Conservation (phyloP, 2,888 invertebrate genomes). For the Tetragonisca angustula region DNA sequence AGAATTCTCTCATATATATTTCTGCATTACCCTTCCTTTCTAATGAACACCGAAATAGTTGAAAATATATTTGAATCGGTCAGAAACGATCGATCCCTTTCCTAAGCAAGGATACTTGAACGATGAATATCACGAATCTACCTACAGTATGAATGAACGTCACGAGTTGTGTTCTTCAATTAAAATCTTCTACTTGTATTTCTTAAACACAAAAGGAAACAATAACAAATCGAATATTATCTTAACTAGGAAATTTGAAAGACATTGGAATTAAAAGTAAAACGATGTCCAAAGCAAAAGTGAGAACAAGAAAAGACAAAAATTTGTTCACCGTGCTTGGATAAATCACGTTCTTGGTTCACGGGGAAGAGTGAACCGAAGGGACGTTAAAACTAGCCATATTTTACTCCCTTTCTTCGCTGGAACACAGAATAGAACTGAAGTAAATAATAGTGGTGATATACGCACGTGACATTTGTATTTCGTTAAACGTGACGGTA, state of each 20-base stretch:
- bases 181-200: no score
- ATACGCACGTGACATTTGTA: constrained; percentile 36
- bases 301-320: neutral
- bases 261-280: neutral
- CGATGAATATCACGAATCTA: no score
- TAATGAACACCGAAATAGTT: no score
- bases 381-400: neutral
- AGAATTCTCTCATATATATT: no score
- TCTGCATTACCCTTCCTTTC: no score
- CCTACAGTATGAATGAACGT: no score
- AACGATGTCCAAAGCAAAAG: neutral
- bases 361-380: neutral
- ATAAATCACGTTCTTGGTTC: neutral
- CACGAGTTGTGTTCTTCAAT: no score
- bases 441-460: constrained; percentile 8
- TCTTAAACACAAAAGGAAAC: no score
- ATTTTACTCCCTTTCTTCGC: neutral
- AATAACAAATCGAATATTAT: no score
- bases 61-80: no score
- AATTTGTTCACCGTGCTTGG: neutral
- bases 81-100: no score
- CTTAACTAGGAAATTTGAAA: neutral
- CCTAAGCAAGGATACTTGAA: no score
- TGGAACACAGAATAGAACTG: neutral
- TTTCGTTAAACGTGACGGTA: constrained; percentile 45